phyloP scores from a whole-genome alignment of 2,888 invertebrate genomes.

The Rotaria sp. region DNA sequence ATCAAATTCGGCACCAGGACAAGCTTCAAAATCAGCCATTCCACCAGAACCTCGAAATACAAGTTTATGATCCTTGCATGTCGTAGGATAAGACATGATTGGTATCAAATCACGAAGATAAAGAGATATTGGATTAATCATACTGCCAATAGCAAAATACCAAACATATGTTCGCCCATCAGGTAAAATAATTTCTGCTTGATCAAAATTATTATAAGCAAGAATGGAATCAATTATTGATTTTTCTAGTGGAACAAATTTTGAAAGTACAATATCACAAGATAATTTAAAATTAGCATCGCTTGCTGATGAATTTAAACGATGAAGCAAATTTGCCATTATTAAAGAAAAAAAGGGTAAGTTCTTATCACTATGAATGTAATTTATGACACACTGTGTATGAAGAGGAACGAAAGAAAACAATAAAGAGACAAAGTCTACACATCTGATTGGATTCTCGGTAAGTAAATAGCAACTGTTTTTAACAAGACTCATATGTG shows the following conservation, averaged over 20 bases:
- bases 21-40: not conserved
- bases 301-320: not conserved
- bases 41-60: not conserved
- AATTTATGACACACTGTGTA: too few species aligned
- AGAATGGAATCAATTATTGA: not conserved
- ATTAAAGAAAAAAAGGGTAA: too few species aligned
- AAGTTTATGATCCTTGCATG: not conserved
- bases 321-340: not conserved
- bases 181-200: not conserved
- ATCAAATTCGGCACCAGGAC: not conserved
- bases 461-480: too few species aligned
- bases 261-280: not conserved
- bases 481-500: too few species aligned
- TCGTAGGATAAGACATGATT: not conserved
- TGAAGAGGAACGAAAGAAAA: too few species aligned
- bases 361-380: too few species aligned
- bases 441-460: too few species aligned
- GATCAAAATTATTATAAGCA: not conserved
- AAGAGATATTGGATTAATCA: not conserved
- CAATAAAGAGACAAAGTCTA: too few species aligned
- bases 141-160: conserved; percentile 21
- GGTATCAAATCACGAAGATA: not conserved
- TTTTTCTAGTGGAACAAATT: not conserved
- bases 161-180: not conserved
- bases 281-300: not conserved